Evolutionary conservation across 2,888 invertebrate species (phyloP), one percentile per base, ranked within the genome.

Genomic region (Brenthis ino): DNA sequence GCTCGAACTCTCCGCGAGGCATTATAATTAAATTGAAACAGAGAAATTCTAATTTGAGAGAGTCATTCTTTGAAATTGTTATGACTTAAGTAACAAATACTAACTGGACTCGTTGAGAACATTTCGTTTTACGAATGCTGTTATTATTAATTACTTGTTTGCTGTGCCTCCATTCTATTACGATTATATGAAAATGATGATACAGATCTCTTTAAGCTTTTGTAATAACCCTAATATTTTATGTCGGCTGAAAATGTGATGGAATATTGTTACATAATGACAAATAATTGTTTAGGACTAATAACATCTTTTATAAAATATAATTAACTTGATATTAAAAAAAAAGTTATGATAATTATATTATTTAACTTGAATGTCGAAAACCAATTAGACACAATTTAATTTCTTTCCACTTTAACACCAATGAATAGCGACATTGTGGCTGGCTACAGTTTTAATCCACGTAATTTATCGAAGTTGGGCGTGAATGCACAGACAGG

Each of bases 81-180:
- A 68, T 64, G 69, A 55, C 54, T 68, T 28, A 50, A 71, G 55
- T 66, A 71, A 71, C 69, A 71, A 71, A 71, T 71, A 69, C 63
- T 64, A 69, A 69, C 54, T 66, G 63, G 68, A 53, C 54, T 56
- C 65, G 70, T 55, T 51, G 57, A 51, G 37, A 47, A 67, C 69
- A 71, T 71, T 71, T 60, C 69, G 66, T 71, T 71, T 71, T 71
- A 69, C 66, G 71, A 64, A 64, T 71, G 64, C 47, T 66, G 55
- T 71, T 71, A 71, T 66, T 71, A 69, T 66, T 71, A 71, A 71
- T 71, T 71, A 66, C 66, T 60, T 71, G 64, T 67, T 33, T 47
- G 43, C 57, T 67, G 48, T 16, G 50, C 37, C n/a, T 63, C 63
- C 37, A 5, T 64, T 64, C 67, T 16, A 50, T 51, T 50, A 60